A percentile compares a stretch with the other conserved stretches of the same genome.
Evolutionary conservation across 1,140 invertebrate genomes (phyloP).

Genomic region (Drosophila quadrilineata): DNA sequence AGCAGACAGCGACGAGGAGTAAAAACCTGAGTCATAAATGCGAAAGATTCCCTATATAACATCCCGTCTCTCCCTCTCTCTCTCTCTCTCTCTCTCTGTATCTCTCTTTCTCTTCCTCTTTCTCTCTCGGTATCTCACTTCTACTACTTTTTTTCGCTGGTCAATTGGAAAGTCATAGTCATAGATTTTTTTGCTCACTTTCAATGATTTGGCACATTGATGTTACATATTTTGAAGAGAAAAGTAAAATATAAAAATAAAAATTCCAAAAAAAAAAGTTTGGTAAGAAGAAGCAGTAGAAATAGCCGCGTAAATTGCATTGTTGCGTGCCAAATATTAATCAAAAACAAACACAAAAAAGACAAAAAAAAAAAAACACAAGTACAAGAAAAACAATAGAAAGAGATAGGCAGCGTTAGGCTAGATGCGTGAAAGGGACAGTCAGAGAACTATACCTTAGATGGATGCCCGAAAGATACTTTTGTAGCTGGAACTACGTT

Average conservation of each 20-base stretch:
- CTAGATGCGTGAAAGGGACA: too few relatives aligned
- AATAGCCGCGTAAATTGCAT: slow-evolving; percentile 60
- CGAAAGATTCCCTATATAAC: neutral
- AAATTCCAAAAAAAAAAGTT: neutral
- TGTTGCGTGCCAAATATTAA: slow-evolving; percentile 76
- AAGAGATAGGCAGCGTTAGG: too few relatives aligned
- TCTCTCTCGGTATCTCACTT: neutral
- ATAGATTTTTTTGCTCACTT: neutral
- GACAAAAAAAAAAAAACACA: slow-evolving; percentile 12
- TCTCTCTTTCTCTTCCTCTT: too few relatives aligned
- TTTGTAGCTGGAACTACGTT: slow-evolving; percentile 26
- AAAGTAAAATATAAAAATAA: neutral
- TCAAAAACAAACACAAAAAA: slow-evolving; percentile 34
- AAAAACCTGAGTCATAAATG: slow-evolving; percentile 25
- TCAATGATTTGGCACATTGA: slow-evolving; percentile 8
- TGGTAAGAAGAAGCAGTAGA: too few relatives aligned
- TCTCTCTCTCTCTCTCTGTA: too few relatives aligned
- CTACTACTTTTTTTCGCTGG: neutral
- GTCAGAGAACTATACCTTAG: too few relatives aligned
- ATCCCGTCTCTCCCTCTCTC: too few relatives aligned
- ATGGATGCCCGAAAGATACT: slow-evolving; percentile 36
- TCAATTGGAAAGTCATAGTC: neutral
- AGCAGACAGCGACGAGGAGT: neutral
- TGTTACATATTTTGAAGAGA: slow-evolving; percentile 2
- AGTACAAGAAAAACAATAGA: too few relatives aligned